Evolutionary conservation across 2,797 vertebrate species (phyloP).

Genomic region (Carcharodon carcharias): DNA sequence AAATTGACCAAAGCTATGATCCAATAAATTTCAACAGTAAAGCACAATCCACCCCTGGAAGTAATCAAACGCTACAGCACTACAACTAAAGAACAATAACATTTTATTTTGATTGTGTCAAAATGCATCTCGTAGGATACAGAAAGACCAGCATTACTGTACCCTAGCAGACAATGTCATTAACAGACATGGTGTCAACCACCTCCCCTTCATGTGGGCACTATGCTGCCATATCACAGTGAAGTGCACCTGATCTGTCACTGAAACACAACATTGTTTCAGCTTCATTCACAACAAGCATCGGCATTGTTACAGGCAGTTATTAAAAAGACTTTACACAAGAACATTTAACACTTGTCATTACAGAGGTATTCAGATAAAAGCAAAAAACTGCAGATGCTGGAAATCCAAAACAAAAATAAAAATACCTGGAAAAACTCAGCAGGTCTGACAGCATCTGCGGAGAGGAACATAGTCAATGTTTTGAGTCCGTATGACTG

Average conservation of each 20-base stretch:
- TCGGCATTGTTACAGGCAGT: background rate
- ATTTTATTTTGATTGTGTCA: background rate
- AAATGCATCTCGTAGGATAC: background rate
- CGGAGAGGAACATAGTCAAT: too few relatives aligned
- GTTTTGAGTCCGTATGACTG: too few relatives aligned
- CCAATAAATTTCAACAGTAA: background rate
- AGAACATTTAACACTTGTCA: background rate
- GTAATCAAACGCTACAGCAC: background rate
- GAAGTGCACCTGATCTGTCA: background rate
- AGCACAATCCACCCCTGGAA: background rate
- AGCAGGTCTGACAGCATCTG: too few relatives aligned
- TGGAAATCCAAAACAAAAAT: too few relatives aligned
- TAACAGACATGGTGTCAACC: background rate
- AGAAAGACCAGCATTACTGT: background rate
- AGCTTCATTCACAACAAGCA: background rate
- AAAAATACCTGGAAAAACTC: too few relatives aligned
- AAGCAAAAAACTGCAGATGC: too few relatives aligned
- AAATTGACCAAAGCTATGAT: background rate
- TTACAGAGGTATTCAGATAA: slow-evolving; percentile 6
- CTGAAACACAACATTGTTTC: background rate
- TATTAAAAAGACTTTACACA: background rate
- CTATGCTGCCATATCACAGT: background rate
- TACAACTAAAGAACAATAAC: background rate
- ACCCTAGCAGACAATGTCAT: background rate
- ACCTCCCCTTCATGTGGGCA: too few relatives aligned